Evolutionary conservation across 2,113 vertebrate species (phyloP), one percentile per base, ranked within the genome.

Genomic region (Telmatochromis sp.): DNA sequence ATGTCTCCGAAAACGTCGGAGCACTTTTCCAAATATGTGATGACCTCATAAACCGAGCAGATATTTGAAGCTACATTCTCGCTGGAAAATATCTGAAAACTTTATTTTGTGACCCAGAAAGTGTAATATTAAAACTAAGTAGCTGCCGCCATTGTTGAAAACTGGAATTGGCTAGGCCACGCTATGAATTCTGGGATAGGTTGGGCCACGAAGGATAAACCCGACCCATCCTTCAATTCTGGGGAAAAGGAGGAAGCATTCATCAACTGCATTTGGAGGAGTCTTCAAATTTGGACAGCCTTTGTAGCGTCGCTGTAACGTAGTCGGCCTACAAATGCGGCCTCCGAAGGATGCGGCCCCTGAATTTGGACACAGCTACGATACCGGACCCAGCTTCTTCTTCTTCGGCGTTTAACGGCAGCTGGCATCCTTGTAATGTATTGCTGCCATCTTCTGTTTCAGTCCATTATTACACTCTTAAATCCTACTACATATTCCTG

Each of bases 381-480:
- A 57, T 26, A 57, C 6, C 23, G 4, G 54, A 57, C 54, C 1
- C 21, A 0, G 54, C 21, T 57, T 8, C 23, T 57, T 57, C 54
- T 26, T 26, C 54, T 57, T 57, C 0, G 1, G 12, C 0, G 1
- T 57, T 57, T 26, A 57, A 57, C 23, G 1, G 12, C 54, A 57
- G 23, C 54, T 55, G 21, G 53, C 53, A 55, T 55, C 21, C 21
- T 55, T 57, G 2, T 55, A 55, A 55, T 55, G 12, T 0, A 57
- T 0, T 3, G 23, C 54, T 57, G 23, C 55, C 3, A 9, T 28
- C 23, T 28, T 15, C 23, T 9, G 55, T 28, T 28, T 57, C 23
- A 0, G 23, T 57, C 55, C 55, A 0, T 57, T 57, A 57, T 28
- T 57, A 57, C 23, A 57, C 55, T 57, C 4, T 57, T 57, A 57